These are phyloP conservation scores for Bombus pyrosoma DNA, from an alignment of 1,140 invertebrate genomes.

Conservation along the genomic window DNA sequence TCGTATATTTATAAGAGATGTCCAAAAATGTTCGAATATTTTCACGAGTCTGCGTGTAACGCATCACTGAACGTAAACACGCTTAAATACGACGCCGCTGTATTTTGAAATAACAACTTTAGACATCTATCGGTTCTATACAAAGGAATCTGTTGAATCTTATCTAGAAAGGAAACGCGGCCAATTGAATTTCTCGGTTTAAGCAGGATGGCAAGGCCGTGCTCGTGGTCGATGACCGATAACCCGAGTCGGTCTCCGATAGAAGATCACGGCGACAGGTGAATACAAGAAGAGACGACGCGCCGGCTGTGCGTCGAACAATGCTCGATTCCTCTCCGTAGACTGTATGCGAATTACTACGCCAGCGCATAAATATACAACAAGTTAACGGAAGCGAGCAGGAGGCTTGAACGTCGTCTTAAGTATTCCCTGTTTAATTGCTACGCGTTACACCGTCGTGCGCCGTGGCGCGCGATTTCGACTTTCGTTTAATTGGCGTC, in stretches of 20 bases:
- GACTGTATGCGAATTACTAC: not conserved
- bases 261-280: conserved; percentile 7
- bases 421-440: conserved; percentile 27
- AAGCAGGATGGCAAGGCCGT: conserved; percentile 9
- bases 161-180: conserved; percentile 14
- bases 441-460: conserved; percentile 15
- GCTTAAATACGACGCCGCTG: too few species aligned
- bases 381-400: not conserved
- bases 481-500: conserved; percentile 24
- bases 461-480: conserved; percentile 8
- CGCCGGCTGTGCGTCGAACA: not conserved
- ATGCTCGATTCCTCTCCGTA: not conserved
- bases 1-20: too few species aligned
- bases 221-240: conserved; percentile 38
- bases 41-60: too few species aligned
- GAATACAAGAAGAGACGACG: not conserved
- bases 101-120: too few species aligned
- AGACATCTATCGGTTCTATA: not conserved
- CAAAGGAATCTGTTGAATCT: conserved; percentile 6
- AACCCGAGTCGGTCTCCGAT: not conserved
- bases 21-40: too few species aligned
- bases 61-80: too few species aligned
- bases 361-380: not conserved
- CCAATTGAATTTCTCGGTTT: conserved; percentile 25
- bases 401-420: not conserved